phyloP scores from a whole-genome alignment of 2,113 vertebrate species.

The Ardeotis arabs region DNA sequence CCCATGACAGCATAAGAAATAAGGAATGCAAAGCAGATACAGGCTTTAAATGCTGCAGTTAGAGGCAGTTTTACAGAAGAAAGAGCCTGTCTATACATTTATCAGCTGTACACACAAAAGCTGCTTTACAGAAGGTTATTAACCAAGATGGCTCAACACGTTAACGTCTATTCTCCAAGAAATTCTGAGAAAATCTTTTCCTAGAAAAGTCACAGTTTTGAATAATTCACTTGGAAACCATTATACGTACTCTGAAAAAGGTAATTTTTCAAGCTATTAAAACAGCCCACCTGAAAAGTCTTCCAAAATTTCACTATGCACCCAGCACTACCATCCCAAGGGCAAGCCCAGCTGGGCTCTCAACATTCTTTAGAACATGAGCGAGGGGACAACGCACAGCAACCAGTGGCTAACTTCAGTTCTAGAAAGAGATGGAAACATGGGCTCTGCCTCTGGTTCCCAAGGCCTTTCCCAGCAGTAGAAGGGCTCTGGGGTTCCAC shows the following conservation, averaged over 20 bases:
- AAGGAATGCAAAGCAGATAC: neutral
- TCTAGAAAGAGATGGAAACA: neutral
- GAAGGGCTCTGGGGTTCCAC: neutral
- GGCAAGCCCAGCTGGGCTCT: neutral
- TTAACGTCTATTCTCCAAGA: neutral
- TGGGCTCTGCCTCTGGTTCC: neutral
- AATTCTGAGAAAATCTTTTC: neutral
- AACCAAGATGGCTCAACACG: neutral
- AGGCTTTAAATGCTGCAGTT: neutral
- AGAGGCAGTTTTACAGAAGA: neutral
- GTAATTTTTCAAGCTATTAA: neutral
- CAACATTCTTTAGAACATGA: rapidly evolving
- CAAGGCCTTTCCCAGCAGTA: neutral
- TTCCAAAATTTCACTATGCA: neutral
- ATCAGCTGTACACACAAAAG: neutral
- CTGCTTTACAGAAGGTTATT: neutral
- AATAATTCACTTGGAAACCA: neutral
- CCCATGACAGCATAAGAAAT: neutral
- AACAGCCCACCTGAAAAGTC: neutral
- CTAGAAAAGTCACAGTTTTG: neutral
- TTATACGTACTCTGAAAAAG: neutral
- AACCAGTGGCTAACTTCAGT: rapidly evolving
- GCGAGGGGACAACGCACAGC: rapidly evolving
- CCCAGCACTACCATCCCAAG: neutral
- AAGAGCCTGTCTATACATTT: neutral